These are phyloP conservation scores for Myotis daubentonii DNA, from an alignment of 2,797 vertebrate genomes.

Conservation along the genomic window DNA sequence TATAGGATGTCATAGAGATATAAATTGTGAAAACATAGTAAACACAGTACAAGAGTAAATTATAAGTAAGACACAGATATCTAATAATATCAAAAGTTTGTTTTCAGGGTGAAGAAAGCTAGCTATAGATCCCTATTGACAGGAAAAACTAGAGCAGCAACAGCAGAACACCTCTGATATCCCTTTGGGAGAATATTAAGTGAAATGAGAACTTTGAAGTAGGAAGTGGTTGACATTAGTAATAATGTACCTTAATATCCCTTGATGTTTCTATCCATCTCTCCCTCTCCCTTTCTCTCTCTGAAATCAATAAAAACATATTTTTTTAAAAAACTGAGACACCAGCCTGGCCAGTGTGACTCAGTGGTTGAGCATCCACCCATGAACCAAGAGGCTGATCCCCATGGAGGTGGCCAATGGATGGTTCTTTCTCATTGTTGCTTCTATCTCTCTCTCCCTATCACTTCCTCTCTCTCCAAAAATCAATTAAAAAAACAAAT, in stretches of 20 bases:
- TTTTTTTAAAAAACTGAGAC: neutral
- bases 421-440: too few relatives aligned
- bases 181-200: neutral
- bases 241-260: neutral
- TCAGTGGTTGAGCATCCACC: neutral
- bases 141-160: conserved; percentile 39
- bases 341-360: neutral
- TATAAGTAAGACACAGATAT: neutral
- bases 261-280: neutral
- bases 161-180: neutral
- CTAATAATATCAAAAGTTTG: conserved; percentile 9
- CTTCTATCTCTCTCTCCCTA: neutral
- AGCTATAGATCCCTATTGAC: neutral
- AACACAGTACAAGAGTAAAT: neutral
- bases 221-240: neutral
- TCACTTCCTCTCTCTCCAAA: neutral
- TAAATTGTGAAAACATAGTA: neutral
- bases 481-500: neutral
- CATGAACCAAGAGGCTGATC: too few relatives aligned
- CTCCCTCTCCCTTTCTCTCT: too few relatives aligned
- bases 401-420: too few relatives aligned
- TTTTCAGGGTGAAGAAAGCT: conserved; percentile 13
- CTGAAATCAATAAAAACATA: too few relatives aligned
- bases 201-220: conserved; percentile 7
- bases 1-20: neutral